These are phyloP conservation scores for Schizopygopsis malacanthus DNA, from an alignment of 2,797 vertebrate genomes.

Conservation along the genomic window DNA sequence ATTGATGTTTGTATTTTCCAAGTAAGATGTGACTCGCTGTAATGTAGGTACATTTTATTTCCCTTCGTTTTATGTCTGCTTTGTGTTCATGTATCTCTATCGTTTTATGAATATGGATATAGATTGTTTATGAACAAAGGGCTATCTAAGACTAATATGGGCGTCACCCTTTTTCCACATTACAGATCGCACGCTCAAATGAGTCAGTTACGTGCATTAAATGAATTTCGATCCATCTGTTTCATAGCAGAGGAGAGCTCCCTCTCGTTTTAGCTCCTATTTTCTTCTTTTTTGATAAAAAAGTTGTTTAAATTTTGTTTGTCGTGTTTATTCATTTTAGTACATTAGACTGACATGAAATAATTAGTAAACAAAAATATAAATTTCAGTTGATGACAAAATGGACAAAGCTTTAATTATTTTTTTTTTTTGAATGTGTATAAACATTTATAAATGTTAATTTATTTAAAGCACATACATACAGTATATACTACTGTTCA, in stretches of 20 bases:
- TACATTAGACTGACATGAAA: neutral
- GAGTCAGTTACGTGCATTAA: conserved; percentile 42
- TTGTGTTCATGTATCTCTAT: conserved; percentile 44
- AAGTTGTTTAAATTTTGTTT: neutral
- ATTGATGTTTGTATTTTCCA: conserved; percentile 35
- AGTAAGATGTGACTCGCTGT: conserved; percentile 16
- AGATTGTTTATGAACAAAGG: conserved; percentile 24
- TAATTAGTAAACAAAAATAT: neutral
- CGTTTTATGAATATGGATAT: conserved; percentile 26
- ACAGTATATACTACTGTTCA: too few species aligned
- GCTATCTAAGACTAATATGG: conserved; percentile 47
- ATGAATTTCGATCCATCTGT: conserved; percentile 51
- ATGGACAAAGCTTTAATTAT: neutral
- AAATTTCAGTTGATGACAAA: neutral
- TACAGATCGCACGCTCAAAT: conserved; percentile 37
- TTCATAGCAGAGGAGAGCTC: conserved; percentile 14
- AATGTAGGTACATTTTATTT: conserved; percentile 9
- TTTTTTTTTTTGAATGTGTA: neutral
- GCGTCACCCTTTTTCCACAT: conserved; percentile 38
- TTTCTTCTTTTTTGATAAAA: neutral
- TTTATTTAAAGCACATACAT: neutral
- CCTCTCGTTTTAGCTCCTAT: neutral
- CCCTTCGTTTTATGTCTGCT: neutral
- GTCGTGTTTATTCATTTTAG: neutral
- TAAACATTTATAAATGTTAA: neutral